Conservation (phyloP, 1,140 invertebrate genomes). For the Danaus melanippus region DNA sequence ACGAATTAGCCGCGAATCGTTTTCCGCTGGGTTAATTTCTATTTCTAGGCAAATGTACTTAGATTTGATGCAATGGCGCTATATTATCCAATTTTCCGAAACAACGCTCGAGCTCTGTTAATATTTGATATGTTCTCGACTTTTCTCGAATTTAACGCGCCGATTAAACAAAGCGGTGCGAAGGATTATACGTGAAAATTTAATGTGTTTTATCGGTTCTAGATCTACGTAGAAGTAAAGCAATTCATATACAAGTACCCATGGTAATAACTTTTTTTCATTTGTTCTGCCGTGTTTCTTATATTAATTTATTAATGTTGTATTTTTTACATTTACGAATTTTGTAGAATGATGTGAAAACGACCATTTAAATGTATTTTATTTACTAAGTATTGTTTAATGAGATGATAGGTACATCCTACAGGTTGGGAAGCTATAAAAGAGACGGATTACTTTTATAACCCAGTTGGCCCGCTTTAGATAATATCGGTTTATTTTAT, state of each 20-base stretch:
- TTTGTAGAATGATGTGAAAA: slow-evolving; percentile 9
- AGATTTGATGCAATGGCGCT: slow-evolving; percentile 61
- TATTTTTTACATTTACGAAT: no score
- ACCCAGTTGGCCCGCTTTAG: slow-evolving; percentile 60
- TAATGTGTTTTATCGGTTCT: slow-evolving; percentile 69
- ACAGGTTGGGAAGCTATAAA: slow-evolving; percentile 62
- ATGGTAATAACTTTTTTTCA: no score
- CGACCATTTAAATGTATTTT: slow-evolving; percentile 13
- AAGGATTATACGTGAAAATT: slow-evolving; percentile 70
- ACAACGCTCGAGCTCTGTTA: slow-evolving; percentile 59
- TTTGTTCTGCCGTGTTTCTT: no score
- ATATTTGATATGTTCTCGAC: slow-evolving; percentile 71
- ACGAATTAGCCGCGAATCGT: slow-evolving; percentile 39
- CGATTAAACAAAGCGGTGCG: slow-evolving; percentile 67
- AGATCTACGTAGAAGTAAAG: slow-evolving; percentile 35
- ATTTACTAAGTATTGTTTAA: slow-evolving; percentile 15
- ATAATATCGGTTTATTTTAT: slow-evolving; percentile 70
- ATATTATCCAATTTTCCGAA: slow-evolving; percentile 67
- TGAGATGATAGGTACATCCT: slow-evolving; percentile 51
- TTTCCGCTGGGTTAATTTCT: slow-evolving; percentile 39
- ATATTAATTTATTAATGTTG: no score
- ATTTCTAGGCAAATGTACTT: slow-evolving; percentile 43
- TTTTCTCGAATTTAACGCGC: slow-evolving; percentile 69
- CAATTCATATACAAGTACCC: background rate
- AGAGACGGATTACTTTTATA: slow-evolving; percentile 69